Percentiles rank a stretch among this genome's conserved stretches.
These are phyloP conservation scores for Leptestheria dahalacensis DNA, from an alignment of 1,140 invertebrate species.

Conservation along the genomic window DNA sequence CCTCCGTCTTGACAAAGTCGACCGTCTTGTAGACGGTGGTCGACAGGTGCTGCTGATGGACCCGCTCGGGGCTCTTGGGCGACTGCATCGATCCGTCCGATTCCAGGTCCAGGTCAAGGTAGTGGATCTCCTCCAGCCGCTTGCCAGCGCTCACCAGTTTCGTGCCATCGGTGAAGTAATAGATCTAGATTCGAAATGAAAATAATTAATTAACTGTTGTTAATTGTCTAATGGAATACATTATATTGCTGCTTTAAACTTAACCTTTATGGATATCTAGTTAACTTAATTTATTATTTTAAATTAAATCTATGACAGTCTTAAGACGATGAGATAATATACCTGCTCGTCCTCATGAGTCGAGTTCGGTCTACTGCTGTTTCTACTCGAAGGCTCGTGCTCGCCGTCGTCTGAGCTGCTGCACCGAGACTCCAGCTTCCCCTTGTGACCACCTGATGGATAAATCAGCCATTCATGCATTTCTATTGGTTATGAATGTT, in stretches of 20 bases:
- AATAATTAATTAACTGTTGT: not conserved
- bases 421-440: conserved; percentile 1
- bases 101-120: conserved; percentile 58
- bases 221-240: no score
- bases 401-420: conserved; percentile 10
- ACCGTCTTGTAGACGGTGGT: conserved; percentile 71
- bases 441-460: not conserved
- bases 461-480: not conserved
- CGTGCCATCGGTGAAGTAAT: conserved; percentile 18
- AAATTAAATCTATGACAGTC: no score
- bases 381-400: conserved; percentile 12
- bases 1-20: conserved; percentile 80
- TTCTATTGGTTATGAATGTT: not conserved
- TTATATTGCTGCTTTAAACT: no score
- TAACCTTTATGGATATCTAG: no score
- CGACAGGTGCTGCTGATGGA: conserved; percentile 29
- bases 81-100: conserved; percentile 20
- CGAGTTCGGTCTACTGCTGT: conserved; percentile 11
- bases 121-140: conserved; percentile 39
- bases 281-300: no score
- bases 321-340: no score
- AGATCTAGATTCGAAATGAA: conserved; percentile 17
- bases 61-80: conserved; percentile 22
- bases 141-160: conserved; percentile 11
- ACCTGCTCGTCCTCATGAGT: conserved; percentile 24